Percentiles rank a stretch among this genome's conserved stretches.
These are phyloP conservation scores for Apis laboriosa DNA, from an alignment of 1,140 invertebrate genomes.

Conservation along the genomic window DNA sequence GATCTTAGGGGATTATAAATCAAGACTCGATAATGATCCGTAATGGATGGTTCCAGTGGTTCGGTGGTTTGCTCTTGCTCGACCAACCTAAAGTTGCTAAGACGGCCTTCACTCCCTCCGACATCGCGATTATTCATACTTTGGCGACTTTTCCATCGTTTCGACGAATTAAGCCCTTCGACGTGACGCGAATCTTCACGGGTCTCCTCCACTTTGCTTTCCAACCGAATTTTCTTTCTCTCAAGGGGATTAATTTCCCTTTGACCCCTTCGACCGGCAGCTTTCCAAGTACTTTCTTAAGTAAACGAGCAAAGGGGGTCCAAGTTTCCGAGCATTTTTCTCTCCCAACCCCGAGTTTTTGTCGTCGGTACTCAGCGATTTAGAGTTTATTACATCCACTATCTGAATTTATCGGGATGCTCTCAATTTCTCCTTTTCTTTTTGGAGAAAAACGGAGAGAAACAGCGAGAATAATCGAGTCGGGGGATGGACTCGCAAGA, in stretches of 20 bases:
- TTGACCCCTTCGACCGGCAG: neutral
- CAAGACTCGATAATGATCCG: conserved; percentile 67
- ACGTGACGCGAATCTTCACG: conserved; percentile 64
- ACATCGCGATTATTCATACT: conserved; percentile 70
- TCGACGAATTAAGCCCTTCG: conserved; percentile 68
- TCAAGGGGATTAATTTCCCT: neutral
- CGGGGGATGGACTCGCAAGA: neutral
- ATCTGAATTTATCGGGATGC: too few relatives aligned
- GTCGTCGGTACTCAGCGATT: too few relatives aligned
- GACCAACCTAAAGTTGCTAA: conserved; percentile 40
- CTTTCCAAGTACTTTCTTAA: too few relatives aligned
- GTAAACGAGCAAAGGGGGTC: too few relatives aligned
- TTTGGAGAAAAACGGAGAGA: too few relatives aligned
- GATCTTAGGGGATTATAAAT: conserved; percentile 64
- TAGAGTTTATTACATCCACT: too few relatives aligned
- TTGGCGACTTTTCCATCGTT: conserved; percentile 61
- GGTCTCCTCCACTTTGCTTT: conserved; percentile 1
- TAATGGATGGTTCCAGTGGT: conserved; percentile 60
- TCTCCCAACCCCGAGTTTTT: too few relatives aligned
- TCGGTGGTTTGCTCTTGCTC: conserved; percentile 4
- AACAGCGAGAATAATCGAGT: neutral
- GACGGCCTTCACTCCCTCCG: neutral
- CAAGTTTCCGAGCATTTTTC: too few relatives aligned
- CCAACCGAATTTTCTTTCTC: neutral
- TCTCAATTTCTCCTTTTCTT: too few relatives aligned